These are phyloP conservation scores for Clarias magur DNA, from an alignment of 2,113 vertebrate species.

Conservation along the genomic window DNA sequence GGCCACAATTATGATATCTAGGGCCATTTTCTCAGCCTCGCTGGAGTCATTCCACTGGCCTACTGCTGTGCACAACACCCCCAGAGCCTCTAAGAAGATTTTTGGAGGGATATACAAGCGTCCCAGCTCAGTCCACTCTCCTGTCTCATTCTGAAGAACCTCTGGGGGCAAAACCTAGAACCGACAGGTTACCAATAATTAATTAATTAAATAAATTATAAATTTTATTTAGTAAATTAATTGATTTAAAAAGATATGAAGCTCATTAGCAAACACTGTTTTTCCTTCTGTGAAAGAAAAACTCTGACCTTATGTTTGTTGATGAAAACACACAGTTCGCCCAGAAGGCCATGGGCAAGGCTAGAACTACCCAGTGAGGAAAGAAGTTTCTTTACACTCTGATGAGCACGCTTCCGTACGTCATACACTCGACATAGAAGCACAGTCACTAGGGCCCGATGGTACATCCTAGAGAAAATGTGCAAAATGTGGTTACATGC, in stretches of 20 bases:
- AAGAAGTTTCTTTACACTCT: slow-evolving; percentile 84
- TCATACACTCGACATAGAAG: slow-evolving; percentile 86
- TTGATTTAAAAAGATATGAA: not conserved
- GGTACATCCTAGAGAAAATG: slow-evolving; percentile 80
- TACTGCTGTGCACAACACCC: slow-evolving; percentile 79
- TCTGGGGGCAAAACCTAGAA: slow-evolving; percentile 82
- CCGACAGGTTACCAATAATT: not conserved
- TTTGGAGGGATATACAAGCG: slow-evolving; percentile 79
- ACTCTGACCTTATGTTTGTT: slow-evolving; percentile 84
- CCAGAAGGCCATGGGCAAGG: slow-evolving; percentile 85
- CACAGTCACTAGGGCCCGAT: slow-evolving; percentile 77
- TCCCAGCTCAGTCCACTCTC: slow-evolving; percentile 84
- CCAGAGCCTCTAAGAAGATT: slow-evolving; percentile 82
- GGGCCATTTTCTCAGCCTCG: slow-evolving; percentile 83
- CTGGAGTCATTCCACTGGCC: slow-evolving; percentile 75
- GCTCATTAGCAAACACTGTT: not conserved
- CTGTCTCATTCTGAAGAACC: slow-evolving; percentile 77
- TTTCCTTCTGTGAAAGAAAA: not conserved
- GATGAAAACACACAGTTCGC: slow-evolving; percentile 83
- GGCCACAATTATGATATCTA: slow-evolving; percentile 83
- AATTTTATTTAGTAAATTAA: no score
- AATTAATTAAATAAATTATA: not conserved
- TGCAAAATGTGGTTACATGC: not conserved
- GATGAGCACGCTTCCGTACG: slow-evolving; percentile 86
- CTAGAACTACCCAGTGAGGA: slow-evolving; percentile 82